phyloP scores from a whole-genome alignment of 2,888 invertebrate genomes.

The Tachina lurida region DNA sequence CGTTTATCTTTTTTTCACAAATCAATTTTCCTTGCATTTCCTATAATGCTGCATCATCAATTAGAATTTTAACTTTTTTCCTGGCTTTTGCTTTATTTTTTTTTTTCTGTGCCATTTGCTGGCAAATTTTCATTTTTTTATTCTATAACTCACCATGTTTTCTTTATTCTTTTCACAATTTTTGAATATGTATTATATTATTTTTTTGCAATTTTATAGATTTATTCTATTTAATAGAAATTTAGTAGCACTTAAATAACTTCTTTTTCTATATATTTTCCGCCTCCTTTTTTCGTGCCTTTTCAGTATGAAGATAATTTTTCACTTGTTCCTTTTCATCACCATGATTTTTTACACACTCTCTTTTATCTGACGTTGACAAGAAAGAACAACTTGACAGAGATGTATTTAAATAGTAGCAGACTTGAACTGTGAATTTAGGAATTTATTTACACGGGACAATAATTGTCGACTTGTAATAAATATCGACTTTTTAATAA shows the following conservation, averaged over 20 bases:
- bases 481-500: too few relatives aligned
- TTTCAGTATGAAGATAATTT: slow-evolving; percentile 50
- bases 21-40: slow-evolving; percentile 34
- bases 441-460: too few relatives aligned
- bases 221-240: slow-evolving; percentile 30
- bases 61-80: slow-evolving; percentile 39
- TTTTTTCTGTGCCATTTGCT: slow-evolving; percentile 18
- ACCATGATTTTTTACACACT: slow-evolving; percentile 16
- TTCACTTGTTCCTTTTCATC: slow-evolving; percentile 62
- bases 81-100: not conserved
- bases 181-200: slow-evolving; percentile 15
- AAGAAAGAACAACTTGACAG: slow-evolving; percentile 1
- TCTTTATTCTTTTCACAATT: slow-evolving; percentile 26
- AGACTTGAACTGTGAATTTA: not conserved
- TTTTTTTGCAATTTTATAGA: slow-evolving; percentile 14
- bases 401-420: slow-evolving; percentile 4
- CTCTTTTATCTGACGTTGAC: slow-evolving; percentile 57
- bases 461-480: too few relatives aligned
- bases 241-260: slow-evolving; percentile 60
- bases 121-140: slow-evolving; percentile 27
- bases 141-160: slow-evolving; percentile 66
- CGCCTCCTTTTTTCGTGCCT: slow-evolving; percentile 63
- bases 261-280: slow-evolving; percentile 53
- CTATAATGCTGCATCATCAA: slow-evolving; percentile 81
- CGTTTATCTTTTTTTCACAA: not conserved